Conservation (phyloP, 2,113 vertebrate genomes). For the Panthera uncia region DNA sequence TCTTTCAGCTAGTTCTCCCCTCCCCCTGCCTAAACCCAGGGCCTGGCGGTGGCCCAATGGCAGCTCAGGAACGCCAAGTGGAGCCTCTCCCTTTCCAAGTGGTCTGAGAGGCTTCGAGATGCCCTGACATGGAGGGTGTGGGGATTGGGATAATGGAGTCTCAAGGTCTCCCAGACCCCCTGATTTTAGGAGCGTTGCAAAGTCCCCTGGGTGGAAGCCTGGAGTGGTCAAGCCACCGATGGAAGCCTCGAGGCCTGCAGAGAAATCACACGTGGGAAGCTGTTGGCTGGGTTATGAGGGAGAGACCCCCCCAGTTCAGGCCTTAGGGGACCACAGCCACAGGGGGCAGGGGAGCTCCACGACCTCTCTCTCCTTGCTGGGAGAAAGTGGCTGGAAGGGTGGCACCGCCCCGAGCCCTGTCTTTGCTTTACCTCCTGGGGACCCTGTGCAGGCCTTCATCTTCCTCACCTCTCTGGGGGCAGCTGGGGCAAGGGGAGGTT, state of each 20-base stretch:
- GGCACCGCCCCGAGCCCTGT: background rate
- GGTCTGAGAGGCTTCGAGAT: background rate
- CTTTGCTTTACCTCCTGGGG: background rate
- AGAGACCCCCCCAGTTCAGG: background rate
- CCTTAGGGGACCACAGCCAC: background rate
- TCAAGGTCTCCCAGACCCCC: background rate
- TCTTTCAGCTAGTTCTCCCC: background rate
- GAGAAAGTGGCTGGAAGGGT: background rate
- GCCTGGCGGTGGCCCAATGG: background rate
- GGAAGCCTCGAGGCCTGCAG: background rate
- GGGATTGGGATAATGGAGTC: background rate
- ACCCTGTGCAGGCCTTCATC: background rate
- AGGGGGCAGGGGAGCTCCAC: background rate
- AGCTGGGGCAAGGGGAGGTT: background rate
- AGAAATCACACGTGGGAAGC: background rate
- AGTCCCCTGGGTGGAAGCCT: background rate
- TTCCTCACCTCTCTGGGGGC: background rate
- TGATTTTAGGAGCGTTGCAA: background rate
- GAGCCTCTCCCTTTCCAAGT: constrained; percentile 58
- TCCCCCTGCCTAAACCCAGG: background rate
- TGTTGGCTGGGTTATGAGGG: background rate
- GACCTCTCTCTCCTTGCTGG: too few relatives aligned
- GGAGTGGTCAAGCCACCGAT: background rate
- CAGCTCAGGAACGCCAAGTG: constrained; percentile 68
- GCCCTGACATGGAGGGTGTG: background rate